phyloP scores from a whole-genome alignment of 2,113 vertebrate species.

The Arvicanthis niloticus region DNA sequence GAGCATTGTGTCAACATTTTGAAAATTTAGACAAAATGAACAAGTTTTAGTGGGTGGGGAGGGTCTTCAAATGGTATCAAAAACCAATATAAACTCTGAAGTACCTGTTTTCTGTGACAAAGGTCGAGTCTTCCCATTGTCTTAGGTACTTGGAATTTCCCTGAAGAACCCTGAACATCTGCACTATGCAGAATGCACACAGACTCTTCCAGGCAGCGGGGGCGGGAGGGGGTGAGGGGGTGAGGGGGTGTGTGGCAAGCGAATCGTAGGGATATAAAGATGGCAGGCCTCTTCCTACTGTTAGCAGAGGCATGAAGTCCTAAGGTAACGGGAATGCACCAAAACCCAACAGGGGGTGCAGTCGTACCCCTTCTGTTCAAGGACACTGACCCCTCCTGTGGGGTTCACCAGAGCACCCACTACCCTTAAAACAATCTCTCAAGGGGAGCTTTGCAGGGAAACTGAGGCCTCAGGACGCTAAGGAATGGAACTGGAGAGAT shows the following conservation, averaged over 20 bases:
- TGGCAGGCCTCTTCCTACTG: not conserved
- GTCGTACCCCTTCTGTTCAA: not conserved
- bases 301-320: not conserved
- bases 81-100: not conserved
- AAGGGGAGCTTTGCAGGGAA: not conserved
- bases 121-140: not conserved
- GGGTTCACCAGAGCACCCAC: not conserved
- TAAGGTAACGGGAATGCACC: not conserved
- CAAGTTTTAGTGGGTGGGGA: not conserved
- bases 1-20: not conserved
- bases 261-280: not conserved
- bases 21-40: not conserved
- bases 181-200: not conserved
- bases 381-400: no score
- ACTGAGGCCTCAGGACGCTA: not conserved
- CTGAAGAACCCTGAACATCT: not conserved
- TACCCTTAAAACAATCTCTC: not conserved
- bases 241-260: not conserved
- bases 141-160: not conserved
- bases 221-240: no score
- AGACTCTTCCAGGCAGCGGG: not conserved
- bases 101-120: not conserved
- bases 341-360: not conserved
- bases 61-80: not conserved
- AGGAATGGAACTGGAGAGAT: not conserved